Evolutionary conservation across 2,888 invertebrate genomes (phyloP).

Genomic region (Stenolophus ochropezus): DNA sequence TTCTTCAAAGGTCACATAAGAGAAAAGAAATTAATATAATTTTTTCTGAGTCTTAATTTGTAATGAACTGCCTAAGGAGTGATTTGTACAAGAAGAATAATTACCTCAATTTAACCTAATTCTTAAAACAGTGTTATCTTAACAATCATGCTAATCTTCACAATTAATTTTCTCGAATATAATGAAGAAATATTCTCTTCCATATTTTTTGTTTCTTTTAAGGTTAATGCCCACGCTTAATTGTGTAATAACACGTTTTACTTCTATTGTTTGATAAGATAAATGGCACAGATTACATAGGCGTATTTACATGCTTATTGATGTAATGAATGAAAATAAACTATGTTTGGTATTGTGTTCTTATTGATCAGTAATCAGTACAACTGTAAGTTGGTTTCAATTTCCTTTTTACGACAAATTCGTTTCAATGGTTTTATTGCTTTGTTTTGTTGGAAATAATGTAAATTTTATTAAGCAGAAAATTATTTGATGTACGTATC

Average conservation of each 20-base stretch:
- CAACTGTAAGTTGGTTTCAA: neutral
- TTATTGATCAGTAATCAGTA: neutral
- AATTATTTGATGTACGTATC: neutral
- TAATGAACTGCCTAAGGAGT: neutral
- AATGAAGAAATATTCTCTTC: neutral
- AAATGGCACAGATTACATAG: neutral
- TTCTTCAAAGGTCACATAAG: no score
- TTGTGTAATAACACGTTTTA: neutral
- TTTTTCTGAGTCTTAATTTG: neutral
- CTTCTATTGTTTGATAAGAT: neutral
- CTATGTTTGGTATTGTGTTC: neutral
- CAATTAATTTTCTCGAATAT: constrained; percentile 19
- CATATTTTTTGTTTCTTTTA: neutral
- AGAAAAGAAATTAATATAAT: neutral
- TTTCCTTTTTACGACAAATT: neutral
- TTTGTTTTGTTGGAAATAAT: neutral
- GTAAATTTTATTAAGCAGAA: neutral
- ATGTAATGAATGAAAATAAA: neutral
- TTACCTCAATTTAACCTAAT: constrained; percentile 32
- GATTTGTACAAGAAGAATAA: constrained; percentile 14
- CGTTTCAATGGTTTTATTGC: neutral
- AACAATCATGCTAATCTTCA: constrained; percentile 14
- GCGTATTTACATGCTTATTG: neutral
- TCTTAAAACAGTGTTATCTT: constrained; percentile 36
- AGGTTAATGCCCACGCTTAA: neutral